A percentile compares a stretch with the other conserved stretches of the same genome.
phyloP scores from a whole-genome alignment of 2,113 vertebrate genomes.

The Hemicordylus capensis region DNA sequence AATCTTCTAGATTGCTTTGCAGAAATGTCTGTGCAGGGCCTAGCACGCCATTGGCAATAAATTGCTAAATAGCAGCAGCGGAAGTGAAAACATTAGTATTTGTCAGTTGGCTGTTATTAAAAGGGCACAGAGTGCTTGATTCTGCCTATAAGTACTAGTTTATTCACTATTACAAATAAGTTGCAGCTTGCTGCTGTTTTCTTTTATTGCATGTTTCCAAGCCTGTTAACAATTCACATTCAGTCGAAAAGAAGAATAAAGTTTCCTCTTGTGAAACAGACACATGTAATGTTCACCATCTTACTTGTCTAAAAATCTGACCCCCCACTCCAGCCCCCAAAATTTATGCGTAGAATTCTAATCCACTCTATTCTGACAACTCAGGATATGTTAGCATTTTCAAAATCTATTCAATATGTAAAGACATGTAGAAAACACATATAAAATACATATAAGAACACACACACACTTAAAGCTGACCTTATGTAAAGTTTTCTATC shows the following conservation, averaged over 20 bases:
- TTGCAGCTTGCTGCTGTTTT: not conserved
- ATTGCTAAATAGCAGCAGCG: not conserved
- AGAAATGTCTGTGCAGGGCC: not conserved
- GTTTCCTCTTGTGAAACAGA: not conserved
- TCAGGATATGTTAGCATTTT: not conserved
- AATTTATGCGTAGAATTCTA: not conserved
- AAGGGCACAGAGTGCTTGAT: constrained; percentile 4
- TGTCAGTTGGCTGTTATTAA: not conserved
- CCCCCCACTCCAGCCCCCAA: not conserved
- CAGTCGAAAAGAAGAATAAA: constrained; percentile 18
- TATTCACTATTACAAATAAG: constrained; percentile 22
- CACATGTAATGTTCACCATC: not conserved
- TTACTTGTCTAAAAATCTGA: not conserved
- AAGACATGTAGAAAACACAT: not conserved
- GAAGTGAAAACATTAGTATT: not conserved
- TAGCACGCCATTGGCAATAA: not conserved
- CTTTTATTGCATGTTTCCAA: constrained; percentile 12
- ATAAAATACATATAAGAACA: not conserved
- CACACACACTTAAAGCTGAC: not conserved
- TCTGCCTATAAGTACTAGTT: constrained; percentile 30
- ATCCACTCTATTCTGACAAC: not conserved
- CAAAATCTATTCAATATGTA: not conserved
- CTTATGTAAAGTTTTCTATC: not conserved
- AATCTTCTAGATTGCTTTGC: constrained; percentile 22
- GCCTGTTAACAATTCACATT: constrained; percentile 16